Evolutionary conservation across 2,113 vertebrate genomes (phyloP).

Genomic region (Prionailurus viverrinus): DNA sequence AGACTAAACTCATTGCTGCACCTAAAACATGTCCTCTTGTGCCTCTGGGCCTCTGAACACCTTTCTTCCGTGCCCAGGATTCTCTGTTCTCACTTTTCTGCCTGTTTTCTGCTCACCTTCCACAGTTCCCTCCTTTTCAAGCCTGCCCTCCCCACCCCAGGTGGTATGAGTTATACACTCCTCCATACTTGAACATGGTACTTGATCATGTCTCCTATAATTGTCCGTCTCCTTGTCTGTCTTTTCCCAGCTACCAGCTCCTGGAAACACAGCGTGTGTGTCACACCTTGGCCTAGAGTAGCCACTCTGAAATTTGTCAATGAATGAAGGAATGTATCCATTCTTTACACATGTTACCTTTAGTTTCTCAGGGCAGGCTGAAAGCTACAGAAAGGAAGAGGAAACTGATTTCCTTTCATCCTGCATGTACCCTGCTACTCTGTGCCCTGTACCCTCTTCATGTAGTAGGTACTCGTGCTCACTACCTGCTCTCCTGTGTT

Average conservation of each 20-base stretch:
- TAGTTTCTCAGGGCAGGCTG: background rate
- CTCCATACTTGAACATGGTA: background rate
- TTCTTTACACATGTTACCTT: background rate
- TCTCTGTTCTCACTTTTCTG: slow-evolving; percentile 50
- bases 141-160: background rate
- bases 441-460: background rate
- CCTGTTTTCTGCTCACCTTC: background rate
- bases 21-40: background rate
- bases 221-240: background rate
- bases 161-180: background rate
- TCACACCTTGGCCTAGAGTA: background rate
- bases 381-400: background rate
- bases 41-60: background rate
- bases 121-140: background rate
- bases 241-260: background rate
- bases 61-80: background rate
- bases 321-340: background rate
- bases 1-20: background rate
- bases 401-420: background rate
- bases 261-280: background rate
- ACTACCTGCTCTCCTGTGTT: background rate
- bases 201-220: background rate
- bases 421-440: background rate
- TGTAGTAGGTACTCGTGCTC: background rate
- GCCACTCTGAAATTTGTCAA: background rate